phyloP scores from a whole-genome alignment of 2,888 invertebrate species.

The Eupelmus urozonus region DNA sequence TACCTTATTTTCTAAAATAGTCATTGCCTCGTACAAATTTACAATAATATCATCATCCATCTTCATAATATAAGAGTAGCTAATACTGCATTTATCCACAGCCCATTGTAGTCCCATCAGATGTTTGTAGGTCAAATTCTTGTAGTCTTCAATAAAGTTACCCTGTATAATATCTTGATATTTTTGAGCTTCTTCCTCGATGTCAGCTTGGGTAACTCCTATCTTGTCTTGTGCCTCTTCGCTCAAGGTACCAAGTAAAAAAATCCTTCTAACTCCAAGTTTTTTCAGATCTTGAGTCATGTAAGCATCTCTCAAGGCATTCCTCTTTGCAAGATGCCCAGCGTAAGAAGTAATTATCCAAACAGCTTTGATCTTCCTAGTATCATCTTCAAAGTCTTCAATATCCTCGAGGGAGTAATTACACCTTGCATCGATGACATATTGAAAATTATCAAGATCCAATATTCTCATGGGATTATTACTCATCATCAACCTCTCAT shows the following conservation, averaged over 20 bases:
- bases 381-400: slow-evolving; percentile 12
- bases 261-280: slow-evolving; percentile 83
- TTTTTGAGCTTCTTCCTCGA: slow-evolving; percentile 80
- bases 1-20: slow-evolving; percentile 62
- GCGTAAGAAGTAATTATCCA: slow-evolving; percentile 87
- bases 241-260: slow-evolving; percentile 83
- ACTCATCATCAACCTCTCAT: slow-evolving; percentile 6
- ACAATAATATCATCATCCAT: slow-evolving; percentile 90
- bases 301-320: slow-evolving; percentile 85
- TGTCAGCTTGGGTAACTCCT: slow-evolving; percentile 79
- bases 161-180: slow-evolving; percentile 88
- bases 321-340: slow-evolving; percentile 84
- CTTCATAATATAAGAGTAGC: slow-evolving; percentile 84
- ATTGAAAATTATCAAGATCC: slow-evolving; percentile 40
- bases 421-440: slow-evolving; percentile 44
- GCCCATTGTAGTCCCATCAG: slow-evolving; percentile 90
- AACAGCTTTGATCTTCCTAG: slow-evolving; percentile 54
- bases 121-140: slow-evolving; percentile 90
- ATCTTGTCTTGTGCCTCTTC: slow-evolving; percentile 74
- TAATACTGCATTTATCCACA: slow-evolving; percentile 80
- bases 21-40: slow-evolving; percentile 81
- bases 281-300: slow-evolving; percentile 79
- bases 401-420: slow-evolving; percentile 30
- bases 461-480: slow-evolving; percentile 17
- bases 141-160: slow-evolving; percentile 86